phyloP scores from a whole-genome alignment of 2,113 vertebrate genomes.

The Paratilapia polleni region DNA sequence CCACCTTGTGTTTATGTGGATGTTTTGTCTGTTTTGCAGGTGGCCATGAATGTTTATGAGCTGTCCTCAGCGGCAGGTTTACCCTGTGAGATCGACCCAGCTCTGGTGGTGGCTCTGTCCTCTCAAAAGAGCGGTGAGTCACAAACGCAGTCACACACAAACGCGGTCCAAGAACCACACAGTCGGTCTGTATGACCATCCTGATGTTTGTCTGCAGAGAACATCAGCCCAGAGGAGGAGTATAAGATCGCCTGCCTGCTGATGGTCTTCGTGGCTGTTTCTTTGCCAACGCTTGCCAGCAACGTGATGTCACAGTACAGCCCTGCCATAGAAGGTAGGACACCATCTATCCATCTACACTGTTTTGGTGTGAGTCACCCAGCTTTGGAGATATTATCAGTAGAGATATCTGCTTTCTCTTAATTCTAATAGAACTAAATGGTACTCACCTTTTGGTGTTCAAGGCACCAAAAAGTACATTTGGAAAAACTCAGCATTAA shows the following conservation, averaged over 20 bases:
- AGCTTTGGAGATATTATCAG: too few species aligned
- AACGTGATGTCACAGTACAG: conserved; percentile 99
- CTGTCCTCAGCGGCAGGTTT: conserved; percentile 96
- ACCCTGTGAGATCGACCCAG: conserved; percentile 97
- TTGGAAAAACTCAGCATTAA: background rate
- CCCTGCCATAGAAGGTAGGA: conserved; percentile 96
- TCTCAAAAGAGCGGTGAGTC: conserved; percentile 95
- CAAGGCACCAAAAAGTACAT: background rate
- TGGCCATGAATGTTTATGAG: conserved; percentile 99
- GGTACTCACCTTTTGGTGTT: background rate
- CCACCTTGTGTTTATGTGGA: background rate
- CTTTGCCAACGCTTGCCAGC: conserved; percentile 94
- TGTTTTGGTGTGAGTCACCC: too few species aligned
- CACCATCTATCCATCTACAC: too few species aligned
- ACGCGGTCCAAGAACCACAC: rapidly evolving
- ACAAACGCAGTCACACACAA: too few species aligned
- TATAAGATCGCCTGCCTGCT: conserved; percentile 99
- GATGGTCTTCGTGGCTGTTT: conserved; percentile 99
- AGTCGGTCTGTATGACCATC: background rate
- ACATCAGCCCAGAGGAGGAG: conserved; percentile 99
- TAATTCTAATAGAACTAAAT: background rate
- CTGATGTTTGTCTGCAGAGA: conserved; percentile 81
- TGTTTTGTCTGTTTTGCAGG: conserved; percentile 74
- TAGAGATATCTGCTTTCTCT: background rate
- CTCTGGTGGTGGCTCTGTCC: conserved; percentile 95